phyloP scores from a whole-genome alignment of 2,888 invertebrate genomes.

The Limulus polyphemus region DNA sequence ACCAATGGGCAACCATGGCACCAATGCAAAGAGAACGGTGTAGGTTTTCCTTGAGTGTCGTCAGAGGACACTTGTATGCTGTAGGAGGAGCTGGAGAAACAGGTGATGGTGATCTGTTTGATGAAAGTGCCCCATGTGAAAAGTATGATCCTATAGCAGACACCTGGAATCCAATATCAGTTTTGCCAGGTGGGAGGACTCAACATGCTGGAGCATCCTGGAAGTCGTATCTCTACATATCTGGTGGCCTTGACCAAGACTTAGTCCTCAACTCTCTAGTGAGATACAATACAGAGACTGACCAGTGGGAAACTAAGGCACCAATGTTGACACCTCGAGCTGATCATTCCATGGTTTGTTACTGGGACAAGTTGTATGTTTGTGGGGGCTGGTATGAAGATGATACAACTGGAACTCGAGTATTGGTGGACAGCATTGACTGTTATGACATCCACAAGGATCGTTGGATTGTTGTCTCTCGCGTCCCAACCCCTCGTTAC shows the following conservation, averaged over 20 bases:
- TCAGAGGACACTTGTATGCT: conserved; percentile 45
- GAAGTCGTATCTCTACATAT: conserved; percentile 44
- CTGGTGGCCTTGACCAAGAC: conserved; percentile 47
- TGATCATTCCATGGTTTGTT: conserved; percentile 50
- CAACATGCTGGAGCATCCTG: conserved; percentile 49
- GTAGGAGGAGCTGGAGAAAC: conserved; percentile 51
- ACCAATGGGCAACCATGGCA: conserved; percentile 54
- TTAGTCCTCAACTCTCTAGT: conserved; percentile 41
- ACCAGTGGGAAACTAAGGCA: conserved; percentile 45
- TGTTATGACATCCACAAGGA: conserved; percentile 48
- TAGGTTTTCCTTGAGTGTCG: conserved; percentile 51
- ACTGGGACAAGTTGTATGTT: conserved; percentile 46
- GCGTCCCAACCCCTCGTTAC: conserved; percentile 52
- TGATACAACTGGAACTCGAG: conserved; percentile 38
- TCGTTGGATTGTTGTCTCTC: conserved; percentile 48
- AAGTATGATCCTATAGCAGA: conserved; percentile 48
- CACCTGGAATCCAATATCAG: conserved; percentile 45
- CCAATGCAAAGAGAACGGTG: conserved; percentile 53
- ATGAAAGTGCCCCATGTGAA: conserved; percentile 43
- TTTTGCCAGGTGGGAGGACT: conserved; percentile 34
- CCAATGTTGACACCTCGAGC: conserved; percentile 49
- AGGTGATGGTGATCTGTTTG: conserved; percentile 39
- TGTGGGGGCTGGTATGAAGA: conserved; percentile 51
- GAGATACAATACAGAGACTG: conserved; percentile 43
- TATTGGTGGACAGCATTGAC: conserved; percentile 51